Evolutionary conservation across 2,113 vertebrate genomes (phyloP).

Genomic region (Blennius ocellaris): DNA sequence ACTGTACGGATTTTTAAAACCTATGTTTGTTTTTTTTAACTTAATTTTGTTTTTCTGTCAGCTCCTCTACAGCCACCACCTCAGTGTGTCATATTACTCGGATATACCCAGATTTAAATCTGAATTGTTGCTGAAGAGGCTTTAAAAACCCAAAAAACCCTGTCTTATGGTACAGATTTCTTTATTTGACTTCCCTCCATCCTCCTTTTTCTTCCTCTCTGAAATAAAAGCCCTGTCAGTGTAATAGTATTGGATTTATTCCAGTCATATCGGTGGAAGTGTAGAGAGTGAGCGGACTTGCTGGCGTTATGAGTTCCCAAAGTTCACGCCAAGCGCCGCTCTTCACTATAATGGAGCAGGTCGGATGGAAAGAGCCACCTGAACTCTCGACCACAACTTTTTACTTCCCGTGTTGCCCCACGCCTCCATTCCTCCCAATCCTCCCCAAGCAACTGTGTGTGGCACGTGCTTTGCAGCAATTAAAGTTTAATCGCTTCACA

Average conservation of each 20-base stretch:
- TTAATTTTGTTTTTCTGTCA: not conserved
- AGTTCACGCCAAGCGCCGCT: slow-evolving; percentile 9
- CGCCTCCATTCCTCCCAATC: slow-evolving; percentile 21
- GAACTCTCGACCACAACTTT: not conserved
- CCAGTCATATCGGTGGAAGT: slow-evolving; percentile 45
- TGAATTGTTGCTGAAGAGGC: slow-evolving; percentile 5
- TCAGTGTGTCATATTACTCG: slow-evolving; percentile 2
- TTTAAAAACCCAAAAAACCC: no score
- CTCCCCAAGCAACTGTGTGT: slow-evolving; percentile 40
- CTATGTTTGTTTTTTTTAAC: not conserved
- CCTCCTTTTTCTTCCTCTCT: not conserved
- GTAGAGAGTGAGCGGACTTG: slow-evolving; percentile 35
- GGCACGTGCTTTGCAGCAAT: slow-evolving; percentile 47
- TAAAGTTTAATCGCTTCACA: slow-evolving; percentile 41
- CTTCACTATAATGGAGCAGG: slow-evolving; percentile 12
- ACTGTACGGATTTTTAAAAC: not conserved
- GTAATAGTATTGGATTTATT: slow-evolving; percentile 55
- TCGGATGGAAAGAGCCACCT: not conserved
- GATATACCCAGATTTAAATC: not conserved
- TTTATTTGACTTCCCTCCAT: slow-evolving; percentile 39
- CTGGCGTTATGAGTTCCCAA: slow-evolving; percentile 3
- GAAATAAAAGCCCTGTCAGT: slow-evolving; percentile 60
- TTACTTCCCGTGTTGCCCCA: not conserved
- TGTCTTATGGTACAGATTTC: not conserved
- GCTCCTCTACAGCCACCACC: not conserved